A percentile compares a stretch with the other conserved stretches of the same genome.
Evolutionary conservation across 2,113 vertebrate genomes (phyloP).

Genomic region (Entomyzon cyanotis): DNA sequence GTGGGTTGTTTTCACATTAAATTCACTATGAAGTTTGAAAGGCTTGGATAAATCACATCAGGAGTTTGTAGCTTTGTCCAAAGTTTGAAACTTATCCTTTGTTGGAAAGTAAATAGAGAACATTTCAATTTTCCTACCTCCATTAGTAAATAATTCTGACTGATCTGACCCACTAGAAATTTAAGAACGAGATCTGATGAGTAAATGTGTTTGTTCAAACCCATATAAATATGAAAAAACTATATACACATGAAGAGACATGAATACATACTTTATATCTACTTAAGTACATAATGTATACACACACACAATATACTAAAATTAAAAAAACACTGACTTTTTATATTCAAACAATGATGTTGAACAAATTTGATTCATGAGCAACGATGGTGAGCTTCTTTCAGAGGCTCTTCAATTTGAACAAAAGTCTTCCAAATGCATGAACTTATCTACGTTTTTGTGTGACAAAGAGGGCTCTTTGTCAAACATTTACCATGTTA

Average conservation of each 20-base stretch:
- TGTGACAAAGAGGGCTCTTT: neutral
- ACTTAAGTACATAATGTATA: neutral
- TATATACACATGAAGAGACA: neutral
- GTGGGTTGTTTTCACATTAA: neutral
- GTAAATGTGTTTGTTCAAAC: neutral
- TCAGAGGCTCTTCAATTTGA: neutral
- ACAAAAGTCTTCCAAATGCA: neutral
- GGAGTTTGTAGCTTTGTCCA: neutral
- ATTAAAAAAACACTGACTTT: rapidly evolving
- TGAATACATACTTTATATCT: neutral
- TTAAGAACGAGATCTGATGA: neutral
- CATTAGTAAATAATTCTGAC: neutral
- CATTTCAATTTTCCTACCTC: neutral
- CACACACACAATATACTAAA: neutral
- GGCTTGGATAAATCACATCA: neutral
- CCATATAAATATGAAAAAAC: neutral
- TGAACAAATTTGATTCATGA: neutral
- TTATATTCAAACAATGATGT: neutral
- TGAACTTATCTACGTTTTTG: neutral
- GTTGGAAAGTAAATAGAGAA: neutral
- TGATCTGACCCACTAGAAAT: neutral
- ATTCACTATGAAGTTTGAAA: neutral
- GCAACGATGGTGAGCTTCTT: neutral
- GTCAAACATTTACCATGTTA: neutral
- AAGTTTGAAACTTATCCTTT: neutral